Base-by-base conservation (phyloP, 2,113 vertebrate species). In the Synchiropus splendidus region DNA sequence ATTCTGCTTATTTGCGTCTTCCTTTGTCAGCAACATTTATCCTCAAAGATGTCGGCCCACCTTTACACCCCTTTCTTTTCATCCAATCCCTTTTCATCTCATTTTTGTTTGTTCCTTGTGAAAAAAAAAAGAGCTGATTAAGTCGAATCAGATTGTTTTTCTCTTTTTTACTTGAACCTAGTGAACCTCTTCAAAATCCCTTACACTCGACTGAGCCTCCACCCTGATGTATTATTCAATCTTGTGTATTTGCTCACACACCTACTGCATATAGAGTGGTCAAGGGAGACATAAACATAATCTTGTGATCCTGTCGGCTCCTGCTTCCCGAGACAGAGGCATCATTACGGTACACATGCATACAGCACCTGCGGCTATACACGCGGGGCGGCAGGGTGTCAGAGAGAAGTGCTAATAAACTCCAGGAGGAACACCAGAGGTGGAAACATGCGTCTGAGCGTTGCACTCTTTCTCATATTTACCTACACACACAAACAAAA, bases 401-500 rank as follows among this genome's bases (percentile, higher is more conserved):
- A 34, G 47, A 48, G 42, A 56, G 44, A 53, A 45, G 54, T 41
- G 56, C 48, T 69, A 67, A 72, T 67, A 55, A 45, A 51, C 36
- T 71, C 59, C 46, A 27, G 51, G 42, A 61, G 52, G 54, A 62
- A 46, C 32, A 43, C 36, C 48, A 31, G 39, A 33, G 39, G 3
- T 2, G 37, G 40, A 46, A 38, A 18, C 38, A 36, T 45, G 14
- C 48, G 50, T 45, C 54, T 51, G 37, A 57, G 47, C 53, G 17
- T 31, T 42, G 1, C 18, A 17, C 27, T 54, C 45, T 67, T 64
- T 56, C 45, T 64, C 56, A 58, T 41, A 58, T 38, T 57, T 21
- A 43, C 44, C 48, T 36, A 57, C 32, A 10, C 45, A 36, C 31
- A 44, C 41, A 46, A 35, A 30, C 49, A 46, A 21, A 59, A 66